Evolutionary conservation across 2,888 invertebrate species (phyloP).

Genomic region (Ditylenchus weischeri): DNA sequence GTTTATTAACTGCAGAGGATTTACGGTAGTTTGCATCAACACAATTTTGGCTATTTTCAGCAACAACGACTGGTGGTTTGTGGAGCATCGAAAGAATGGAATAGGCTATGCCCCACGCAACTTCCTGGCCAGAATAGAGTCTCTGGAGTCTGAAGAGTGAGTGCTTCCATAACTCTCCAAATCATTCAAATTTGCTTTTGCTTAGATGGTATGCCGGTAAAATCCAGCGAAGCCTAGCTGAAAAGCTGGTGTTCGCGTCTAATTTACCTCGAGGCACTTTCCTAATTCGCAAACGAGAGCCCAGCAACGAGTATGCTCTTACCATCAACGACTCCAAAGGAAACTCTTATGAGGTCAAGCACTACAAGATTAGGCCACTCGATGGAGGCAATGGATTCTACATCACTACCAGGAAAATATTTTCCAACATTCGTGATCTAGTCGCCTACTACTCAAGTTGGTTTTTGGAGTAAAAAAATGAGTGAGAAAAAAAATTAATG

Average conservation of each 20-base stretch:
- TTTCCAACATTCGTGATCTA: constrained; percentile 83
- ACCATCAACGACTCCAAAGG: constrained; percentile 76
- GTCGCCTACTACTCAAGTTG: constrained; percentile 81
- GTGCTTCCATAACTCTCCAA: constrained; percentile 59
- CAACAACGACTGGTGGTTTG: constrained; percentile 95
- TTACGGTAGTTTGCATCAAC: neutral
- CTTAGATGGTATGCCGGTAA: constrained; percentile 94
- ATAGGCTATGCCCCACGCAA: constrained; percentile 82
- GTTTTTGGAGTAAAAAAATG: constrained; percentile 2
- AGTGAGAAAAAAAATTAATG: too few relatives aligned
- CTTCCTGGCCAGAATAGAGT: constrained; percentile 91
- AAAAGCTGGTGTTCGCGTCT: constrained; percentile 81
- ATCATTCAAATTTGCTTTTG: constrained; percentile 12
- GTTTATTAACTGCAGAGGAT: neutral
- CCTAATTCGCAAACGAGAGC: constrained; percentile 90
- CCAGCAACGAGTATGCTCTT: constrained; percentile 66
- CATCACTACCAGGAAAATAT: constrained; percentile 91
- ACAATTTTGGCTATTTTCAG: constrained; percentile 58
- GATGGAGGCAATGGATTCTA: constrained; percentile 73
- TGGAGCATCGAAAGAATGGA: constrained; percentile 66
- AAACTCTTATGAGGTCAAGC: constrained; percentile 71
- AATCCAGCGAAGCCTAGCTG: constrained; percentile 92
- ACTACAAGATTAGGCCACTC: constrained; percentile 94
- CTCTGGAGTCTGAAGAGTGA: constrained; percentile 96
- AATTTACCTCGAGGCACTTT: constrained; percentile 89